Evolutionary conservation across 1,140 invertebrate genomes (phyloP).

Genomic region (Apis mellifera): DNA sequence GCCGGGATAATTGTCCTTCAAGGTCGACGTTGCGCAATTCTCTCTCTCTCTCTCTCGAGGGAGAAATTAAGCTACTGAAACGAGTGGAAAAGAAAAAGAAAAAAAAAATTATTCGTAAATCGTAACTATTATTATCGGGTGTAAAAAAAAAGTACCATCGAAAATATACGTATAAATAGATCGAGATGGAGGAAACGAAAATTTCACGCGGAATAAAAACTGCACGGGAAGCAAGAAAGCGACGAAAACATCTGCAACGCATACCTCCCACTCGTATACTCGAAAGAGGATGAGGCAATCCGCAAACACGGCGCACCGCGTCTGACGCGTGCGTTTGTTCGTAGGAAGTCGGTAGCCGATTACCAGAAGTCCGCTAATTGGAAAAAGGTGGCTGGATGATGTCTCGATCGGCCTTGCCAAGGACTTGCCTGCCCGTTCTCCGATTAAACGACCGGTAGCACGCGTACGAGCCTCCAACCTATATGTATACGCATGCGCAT

Average conservation of each 20-base stretch:
- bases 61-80: too few relatives aligned
- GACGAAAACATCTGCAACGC: too few relatives aligned
- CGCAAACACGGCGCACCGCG: background rate
- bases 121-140: too few relatives aligned
- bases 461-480: background rate
- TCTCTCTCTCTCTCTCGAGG: too few relatives aligned
- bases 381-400: constrained; percentile 63
- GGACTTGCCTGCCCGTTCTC: constrained; percentile 59
- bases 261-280: too few relatives aligned
- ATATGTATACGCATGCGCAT: background rate
- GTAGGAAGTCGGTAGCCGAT: constrained; percentile 28
- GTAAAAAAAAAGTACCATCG: too few relatives aligned
- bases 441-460: constrained; percentile 21
- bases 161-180: too few relatives aligned
- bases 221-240: too few relatives aligned
- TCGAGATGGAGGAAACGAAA: too few relatives aligned
- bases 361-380: constrained; percentile 59
- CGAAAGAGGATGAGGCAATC: background rate
- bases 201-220: too few relatives aligned
- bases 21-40: background rate
- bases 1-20: background rate
- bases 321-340: background rate
- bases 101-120: too few relatives aligned
- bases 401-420: constrained; percentile 68
- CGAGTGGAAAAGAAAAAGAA: too few relatives aligned